Evolutionary conservation across 2,888 invertebrate genomes (phyloP), one percentile per base, ranked within the genome.

Genomic region (Calliopum simillimum): DNA sequence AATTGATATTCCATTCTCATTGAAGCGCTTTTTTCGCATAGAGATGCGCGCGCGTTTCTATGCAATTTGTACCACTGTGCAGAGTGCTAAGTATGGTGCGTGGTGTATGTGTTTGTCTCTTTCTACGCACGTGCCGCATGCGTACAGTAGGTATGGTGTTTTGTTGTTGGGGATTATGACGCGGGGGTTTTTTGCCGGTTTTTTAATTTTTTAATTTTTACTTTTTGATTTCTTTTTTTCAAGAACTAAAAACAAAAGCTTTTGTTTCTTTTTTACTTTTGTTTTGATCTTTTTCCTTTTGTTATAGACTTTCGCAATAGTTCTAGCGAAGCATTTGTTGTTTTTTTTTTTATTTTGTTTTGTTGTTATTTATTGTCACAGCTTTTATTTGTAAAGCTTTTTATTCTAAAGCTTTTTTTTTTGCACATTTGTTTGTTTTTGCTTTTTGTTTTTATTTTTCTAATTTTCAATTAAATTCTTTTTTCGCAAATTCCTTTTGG

Each of bases 1-100:
- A 86, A 79, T 82, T 86, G 85, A 79, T 86, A 86, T 79, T 86
- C 86, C 86, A 86, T 86, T 81, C 81, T 85, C 82, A 84, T 84
- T 73, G 68, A 70, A 67, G 33, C 33, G 33, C 33, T 33, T 33
- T 33, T 33, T 33, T 8, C 33, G 33, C 33, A 33, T 33, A 33
- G 55, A 68, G 55, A 68, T 66, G 66, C 67, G 46, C 47, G 44
- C 47, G 25, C 64, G 68, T 55, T 47, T 11, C 14, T n/a, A 16
- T 14, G 11, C 33, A 33, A 33, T 33, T 33, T 33, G 33, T 33
- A 33, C 33, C 33, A 33, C 33, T 33, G 33, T 33, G 33, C 33
- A 2, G 8, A 33, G 59, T 13, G 19, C 2, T 33, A 11, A 21
- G 19, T 21, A 43, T 12, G 19, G 11, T 23, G 59, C 33, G 19